These are phyloP conservation scores for Caenorhabditis brenneri DNA, from an alignment of 1,140 invertebrate species.

Conservation along the genomic window DNA sequence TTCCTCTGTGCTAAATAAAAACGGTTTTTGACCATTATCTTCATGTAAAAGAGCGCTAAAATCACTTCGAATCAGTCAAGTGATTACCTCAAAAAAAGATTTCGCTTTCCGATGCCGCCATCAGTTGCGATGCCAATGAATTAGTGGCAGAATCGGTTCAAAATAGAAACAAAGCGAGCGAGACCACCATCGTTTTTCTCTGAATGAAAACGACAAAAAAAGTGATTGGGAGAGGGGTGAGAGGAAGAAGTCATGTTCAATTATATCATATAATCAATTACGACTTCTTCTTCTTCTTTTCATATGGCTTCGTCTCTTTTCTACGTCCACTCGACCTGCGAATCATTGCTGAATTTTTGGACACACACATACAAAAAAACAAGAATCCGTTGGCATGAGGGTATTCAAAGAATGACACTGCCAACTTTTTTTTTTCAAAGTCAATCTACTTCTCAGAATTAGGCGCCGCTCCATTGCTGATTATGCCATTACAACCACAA, in stretches of 20 bases:
- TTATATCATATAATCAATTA: slow-evolving; percentile 43
- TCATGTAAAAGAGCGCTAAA: slow-evolving; percentile 14
- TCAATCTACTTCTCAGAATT: not conserved
- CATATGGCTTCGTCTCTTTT: not conserved
- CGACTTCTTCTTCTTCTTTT: slow-evolving; percentile 20
- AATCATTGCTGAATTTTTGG: slow-evolving; percentile 29
- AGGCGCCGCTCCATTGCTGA: not conserved
- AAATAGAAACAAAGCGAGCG: slow-evolving; percentile 38
- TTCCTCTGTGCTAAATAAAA: too few relatives aligned
- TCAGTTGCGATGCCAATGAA: slow-evolving; percentile 23
- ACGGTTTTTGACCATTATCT: slow-evolving; percentile 31
- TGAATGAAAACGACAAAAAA: not conserved
- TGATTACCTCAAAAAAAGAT: slow-evolving; percentile 37
- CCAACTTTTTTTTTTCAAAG: too few relatives aligned
- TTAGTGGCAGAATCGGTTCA: slow-evolving; percentile 38
- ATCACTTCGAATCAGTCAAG: slow-evolving; percentile 37
- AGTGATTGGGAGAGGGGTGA: not conserved
- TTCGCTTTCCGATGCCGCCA: slow-evolving; percentile 11
- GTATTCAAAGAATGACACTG: slow-evolving; percentile 40
- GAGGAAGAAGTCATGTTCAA: slow-evolving; percentile 40
- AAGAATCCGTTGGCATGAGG: slow-evolving; percentile 28
- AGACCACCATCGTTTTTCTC: not conserved
- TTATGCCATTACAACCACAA: slow-evolving; percentile 29
- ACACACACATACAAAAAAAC: slow-evolving; percentile 22
- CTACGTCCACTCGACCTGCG: not conserved